Evolutionary conservation across 2,797 vertebrate species (phyloP), one percentile per base, ranked within the genome.

Genomic region (Selene dorsalis): DNA sequence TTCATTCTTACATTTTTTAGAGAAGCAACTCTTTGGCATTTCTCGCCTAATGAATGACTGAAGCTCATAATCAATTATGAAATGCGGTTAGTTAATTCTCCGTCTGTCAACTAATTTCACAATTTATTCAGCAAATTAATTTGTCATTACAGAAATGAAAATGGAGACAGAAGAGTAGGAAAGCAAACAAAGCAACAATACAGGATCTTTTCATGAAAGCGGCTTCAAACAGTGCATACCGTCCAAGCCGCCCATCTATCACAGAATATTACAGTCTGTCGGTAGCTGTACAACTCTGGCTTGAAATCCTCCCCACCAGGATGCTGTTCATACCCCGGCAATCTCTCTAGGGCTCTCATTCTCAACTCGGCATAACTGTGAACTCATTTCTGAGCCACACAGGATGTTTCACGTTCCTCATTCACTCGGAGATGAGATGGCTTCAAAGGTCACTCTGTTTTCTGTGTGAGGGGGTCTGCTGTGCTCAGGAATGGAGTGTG

Each of bases 331-430:
- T 79, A 74, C 80, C 72, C 17, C 64, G 52, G 18, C 59, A 69
- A 81, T 81, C 84, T 91, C 81, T 87, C 82, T 81, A 62, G 82
- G 83, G 69, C 65, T 74, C 87, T 84, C 63, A 73, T 85, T 83
- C 85, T 82, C 86, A 74, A 78, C 88, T 77, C 77, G 0, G 81
- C 83, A 73, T 77, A 80, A 56, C 69, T 61, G 75, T 79, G 80
- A 91, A 90, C 84, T 84, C 87, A 89, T 92, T 91, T 82, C 83
- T 85, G 81, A 84, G 78, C 87, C 83, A 63, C 90, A 87, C 87
- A 86, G 85, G 87, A 88, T 67, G 84, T 71, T 88, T 90, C 69
- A 57, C 59, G 22, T 82, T 85, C 67, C 67, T 85, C 88, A 62
- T 91, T 82, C 83, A 83, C 64, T 58, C 86, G 67, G 84, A 85